A percentile compares a stretch with the other conserved stretches of the same genome.
phyloP scores from a whole-genome alignment of 2,113 vertebrate genomes.

The Nannospalax galili region DNA sequence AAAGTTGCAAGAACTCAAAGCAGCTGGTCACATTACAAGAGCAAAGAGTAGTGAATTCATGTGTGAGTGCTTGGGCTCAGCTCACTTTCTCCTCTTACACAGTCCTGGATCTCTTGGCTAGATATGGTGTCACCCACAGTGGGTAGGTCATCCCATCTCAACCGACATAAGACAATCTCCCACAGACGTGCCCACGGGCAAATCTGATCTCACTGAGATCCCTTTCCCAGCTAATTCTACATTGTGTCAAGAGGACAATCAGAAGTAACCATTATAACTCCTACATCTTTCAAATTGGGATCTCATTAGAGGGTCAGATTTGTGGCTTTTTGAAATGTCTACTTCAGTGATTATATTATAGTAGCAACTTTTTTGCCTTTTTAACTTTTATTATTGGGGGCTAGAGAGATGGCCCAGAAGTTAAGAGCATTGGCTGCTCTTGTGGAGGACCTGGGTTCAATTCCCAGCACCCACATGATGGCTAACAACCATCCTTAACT shows the following conservation, averaged over 20 bases:
- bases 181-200: neutral
- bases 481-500: no score
- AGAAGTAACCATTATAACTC: neutral
- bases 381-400: no score
- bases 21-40: no score
- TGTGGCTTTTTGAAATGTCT: neutral
- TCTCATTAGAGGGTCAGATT: neutral
- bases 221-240: neutral
- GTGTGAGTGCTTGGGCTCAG: neutral
- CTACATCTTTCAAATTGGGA: neutral
- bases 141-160: neutral
- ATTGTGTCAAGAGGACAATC: neutral
- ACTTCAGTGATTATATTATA: neutral
- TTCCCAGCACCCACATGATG: no score
- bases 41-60: neutral
- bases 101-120: neutral
- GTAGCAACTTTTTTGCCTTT: neutral
- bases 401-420: no score
- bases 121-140: neutral
- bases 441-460: no score
- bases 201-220: neutral
- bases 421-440: no score
- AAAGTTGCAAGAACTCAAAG: neutral
- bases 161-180: neutral
- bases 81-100: no score